Percentiles rank a stretch among this genome's conserved stretches.
phyloP scores from a whole-genome alignment of 2,113 vertebrate species.

The Chloroceryle aenea region DNA sequence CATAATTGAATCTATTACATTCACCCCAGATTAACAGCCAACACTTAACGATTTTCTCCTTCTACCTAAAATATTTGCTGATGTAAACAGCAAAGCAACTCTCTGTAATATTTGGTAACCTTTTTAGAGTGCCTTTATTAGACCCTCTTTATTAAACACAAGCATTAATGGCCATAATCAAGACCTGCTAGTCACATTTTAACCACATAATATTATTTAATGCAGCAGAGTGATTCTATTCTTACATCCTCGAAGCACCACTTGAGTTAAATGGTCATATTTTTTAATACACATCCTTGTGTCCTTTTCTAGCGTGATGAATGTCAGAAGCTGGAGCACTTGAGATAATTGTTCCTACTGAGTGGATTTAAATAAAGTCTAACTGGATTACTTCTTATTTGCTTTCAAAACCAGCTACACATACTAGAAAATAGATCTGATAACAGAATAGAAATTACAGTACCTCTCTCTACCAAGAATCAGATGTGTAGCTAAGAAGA shows the following conservation, averaged over 20 bases:
- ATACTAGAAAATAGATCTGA: not conserved
- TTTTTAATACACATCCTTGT: not conserved
- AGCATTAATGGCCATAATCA: not conserved
- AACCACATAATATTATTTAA: not conserved
- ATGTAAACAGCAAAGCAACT: not conserved
- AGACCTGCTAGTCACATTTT: not conserved
- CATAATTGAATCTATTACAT: slow-evolving; percentile 23
- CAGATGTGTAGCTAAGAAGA: not conserved
- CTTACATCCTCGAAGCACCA: not conserved
- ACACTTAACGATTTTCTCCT: not conserved
- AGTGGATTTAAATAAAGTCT: slow-evolving; percentile 33
- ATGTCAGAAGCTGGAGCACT: slow-evolving; percentile 31
- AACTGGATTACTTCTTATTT: slow-evolving; percentile 50
- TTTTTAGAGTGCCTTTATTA: not conserved
- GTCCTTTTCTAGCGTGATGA: not conserved
- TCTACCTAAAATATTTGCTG: slow-evolving; percentile 3
- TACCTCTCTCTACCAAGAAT: not conserved
- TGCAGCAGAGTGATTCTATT: not conserved
- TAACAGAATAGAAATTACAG: not conserved
- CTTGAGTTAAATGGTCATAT: not conserved
- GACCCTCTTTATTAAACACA: not conserved
- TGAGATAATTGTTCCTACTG: slow-evolving; percentile 24
- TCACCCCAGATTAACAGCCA: not conserved
- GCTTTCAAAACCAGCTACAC: slow-evolving; percentile 28
- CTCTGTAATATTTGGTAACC: not conserved